Evolutionary conservation across 2,888 invertebrate species (phyloP).

Genomic region (Mesochorus sp.): DNA sequence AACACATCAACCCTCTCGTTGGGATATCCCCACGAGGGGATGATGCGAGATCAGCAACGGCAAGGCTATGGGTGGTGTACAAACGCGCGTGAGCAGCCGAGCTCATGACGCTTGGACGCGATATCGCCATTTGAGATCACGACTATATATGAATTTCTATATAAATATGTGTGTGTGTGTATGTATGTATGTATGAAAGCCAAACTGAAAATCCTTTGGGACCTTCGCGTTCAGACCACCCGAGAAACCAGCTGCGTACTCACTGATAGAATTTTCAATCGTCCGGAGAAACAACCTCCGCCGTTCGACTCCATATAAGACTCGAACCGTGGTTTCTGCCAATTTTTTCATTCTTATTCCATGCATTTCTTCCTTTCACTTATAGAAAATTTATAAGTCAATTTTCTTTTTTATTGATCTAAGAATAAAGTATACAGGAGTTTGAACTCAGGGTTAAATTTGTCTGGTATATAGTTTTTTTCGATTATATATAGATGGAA

Average conservation of each 20-base stretch:
- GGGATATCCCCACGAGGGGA: constrained; percentile 39
- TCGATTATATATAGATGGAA: too few species aligned
- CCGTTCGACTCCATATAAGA: constrained; percentile 1
- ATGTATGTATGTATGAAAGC: background rate
- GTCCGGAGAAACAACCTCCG: constrained; percentile 28
- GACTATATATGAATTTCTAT: background rate
- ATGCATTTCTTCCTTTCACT: constrained; percentile 38
- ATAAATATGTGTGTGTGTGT: background rate
- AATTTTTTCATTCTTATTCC: constrained; percentile 43
- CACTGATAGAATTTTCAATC: constrained; percentile 60
- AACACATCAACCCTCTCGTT: constrained; percentile 18
- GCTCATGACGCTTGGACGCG: constrained; percentile 20
- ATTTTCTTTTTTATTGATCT: constrained; percentile 3
- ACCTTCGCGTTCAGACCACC: constrained; percentile 25
- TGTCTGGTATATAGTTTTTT: too few species aligned
- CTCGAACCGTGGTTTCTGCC: constrained; percentile 11
- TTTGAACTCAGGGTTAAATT: too few species aligned
- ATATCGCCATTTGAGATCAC: background rate
- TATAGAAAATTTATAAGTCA: constrained; percentile 23
- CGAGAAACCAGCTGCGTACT: constrained; percentile 37
- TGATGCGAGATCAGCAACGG: constrained; percentile 42
- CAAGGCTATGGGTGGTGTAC: background rate
- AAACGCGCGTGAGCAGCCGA: background rate
- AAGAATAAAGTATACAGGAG: background rate
- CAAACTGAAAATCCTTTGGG: constrained; percentile 58